Conservation (phyloP, 2,797 vertebrate species). For the Artibeus lituratus region DNA sequence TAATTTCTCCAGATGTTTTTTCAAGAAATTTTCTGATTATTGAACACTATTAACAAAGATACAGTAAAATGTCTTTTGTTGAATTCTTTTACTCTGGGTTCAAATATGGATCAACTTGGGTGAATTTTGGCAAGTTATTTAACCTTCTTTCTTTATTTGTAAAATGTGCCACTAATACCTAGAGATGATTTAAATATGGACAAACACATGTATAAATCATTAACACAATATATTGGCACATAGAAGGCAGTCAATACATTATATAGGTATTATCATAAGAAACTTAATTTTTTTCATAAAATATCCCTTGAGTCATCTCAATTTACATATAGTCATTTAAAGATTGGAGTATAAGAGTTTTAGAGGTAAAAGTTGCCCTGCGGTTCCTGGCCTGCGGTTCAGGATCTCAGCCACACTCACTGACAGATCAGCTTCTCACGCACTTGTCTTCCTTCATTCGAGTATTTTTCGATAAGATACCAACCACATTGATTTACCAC, state of each 20-base stretch:
- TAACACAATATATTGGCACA: not conserved
- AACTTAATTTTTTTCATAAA: not conserved
- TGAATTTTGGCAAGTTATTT: not conserved
- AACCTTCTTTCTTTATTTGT: not conserved
- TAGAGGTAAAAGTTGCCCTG: not conserved
- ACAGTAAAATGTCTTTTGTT: not conserved
- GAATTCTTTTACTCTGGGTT: not conserved
- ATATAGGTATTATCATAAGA: not conserved
- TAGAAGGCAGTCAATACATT: not conserved
- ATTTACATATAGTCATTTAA: not conserved
- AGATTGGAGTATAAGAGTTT: not conserved
- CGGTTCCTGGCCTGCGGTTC: not conserved
- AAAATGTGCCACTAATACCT: not conserved
- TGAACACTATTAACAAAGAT: not conserved
- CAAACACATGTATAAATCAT: not conserved
- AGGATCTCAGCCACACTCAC: not conserved
- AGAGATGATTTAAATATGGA: not conserved
- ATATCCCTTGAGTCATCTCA: not conserved
- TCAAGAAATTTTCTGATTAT: not conserved
- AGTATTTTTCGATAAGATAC: not conserved
- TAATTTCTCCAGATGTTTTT: not conserved
- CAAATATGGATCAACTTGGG: not conserved
- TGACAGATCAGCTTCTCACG: not conserved
- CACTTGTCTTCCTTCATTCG: not conserved
- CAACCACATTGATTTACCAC: not conserved